Base-by-base conservation (phyloP, 2,888 invertebrate species). In the Eucera pruinosa region DNA sequence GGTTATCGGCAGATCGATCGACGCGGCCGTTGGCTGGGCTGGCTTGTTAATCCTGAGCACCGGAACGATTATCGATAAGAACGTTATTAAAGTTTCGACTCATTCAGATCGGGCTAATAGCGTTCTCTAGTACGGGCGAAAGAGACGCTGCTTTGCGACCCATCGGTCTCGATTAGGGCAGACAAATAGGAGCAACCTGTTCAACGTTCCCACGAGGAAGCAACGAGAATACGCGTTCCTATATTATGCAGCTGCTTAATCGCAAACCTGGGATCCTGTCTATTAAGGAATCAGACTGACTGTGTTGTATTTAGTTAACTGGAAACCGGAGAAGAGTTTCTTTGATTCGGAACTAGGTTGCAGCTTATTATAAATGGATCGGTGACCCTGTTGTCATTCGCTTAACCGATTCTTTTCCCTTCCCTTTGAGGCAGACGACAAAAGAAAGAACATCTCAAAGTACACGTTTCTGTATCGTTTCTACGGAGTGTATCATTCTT, bases 161-260 rank as follows among this genome's bases (percentile, higher is more conserved):
- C 55, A 55, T 79, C 45, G 54, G 64, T 71, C 68, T 43, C 82
- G 85, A 82, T 83, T 78, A 57, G 62, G 25, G 48, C 30, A 33
- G 41, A 66, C 64, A 68, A 77, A 74, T 65, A 57, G 71, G 57
- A 62, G 41, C 48, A 52, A 45, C 33, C 52, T 69, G 75, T 54
- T 82, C 79, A 69, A 39, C 43, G 66, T 39, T 67, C 74, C 75
- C 79, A 20, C 25, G 57, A 52, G 67, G 36, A 48, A 60, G 65
- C 57, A 61, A 39, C 52, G 13, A 48, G 50, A 61, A 55, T 74
- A 50, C 50, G 54, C 58, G 72, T 68, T 77, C 77, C 74, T 79
- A 66, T 78, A 87, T 89, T 84, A 85, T 84, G 79, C 82, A 86
- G 55, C 48, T 66, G 70, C 78, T 85, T 88, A 87, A 88, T 87